These are phyloP conservation scores for Ochotona curzoniae DNA, from an alignment of 2,113 vertebrate species.

Conservation along the genomic window DNA sequence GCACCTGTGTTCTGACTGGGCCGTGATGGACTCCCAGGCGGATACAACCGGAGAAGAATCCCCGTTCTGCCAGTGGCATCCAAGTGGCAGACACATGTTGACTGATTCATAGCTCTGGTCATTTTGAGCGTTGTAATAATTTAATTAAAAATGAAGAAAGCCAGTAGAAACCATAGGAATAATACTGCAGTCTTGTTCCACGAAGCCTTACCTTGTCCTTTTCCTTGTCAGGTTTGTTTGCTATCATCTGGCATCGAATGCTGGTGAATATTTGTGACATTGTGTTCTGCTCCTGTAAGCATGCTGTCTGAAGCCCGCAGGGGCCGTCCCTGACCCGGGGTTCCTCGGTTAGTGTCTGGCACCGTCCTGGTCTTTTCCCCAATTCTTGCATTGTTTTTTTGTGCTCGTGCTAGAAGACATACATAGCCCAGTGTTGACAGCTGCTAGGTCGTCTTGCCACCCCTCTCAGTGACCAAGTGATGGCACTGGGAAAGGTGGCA, in stretches of 20 bases:
- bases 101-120: not conserved
- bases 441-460: not conserved
- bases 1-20: not conserved
- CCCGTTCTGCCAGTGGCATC: not conserved
- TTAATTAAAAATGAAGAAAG: slow-evolving; percentile 34
- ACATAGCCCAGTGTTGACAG: not conserved
- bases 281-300: not conserved
- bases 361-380: not conserved
- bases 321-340: not conserved
- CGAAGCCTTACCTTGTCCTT: no score
- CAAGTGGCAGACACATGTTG: not conserved
- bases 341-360: not conserved
- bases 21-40: not conserved
- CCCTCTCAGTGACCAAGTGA: not conserved
- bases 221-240: not conserved
- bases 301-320: not conserved
- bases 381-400: not conserved
- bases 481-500: not conserved
- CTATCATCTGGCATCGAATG: not conserved
- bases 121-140: not conserved
- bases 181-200: not conserved
- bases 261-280: not conserved
- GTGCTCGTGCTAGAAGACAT: not conserved
- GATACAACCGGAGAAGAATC: not conserved
- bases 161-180: not conserved